Base-by-base conservation (phyloP, 2,888 invertebrate genomes). In the Aspidiotus destructor region DNA sequence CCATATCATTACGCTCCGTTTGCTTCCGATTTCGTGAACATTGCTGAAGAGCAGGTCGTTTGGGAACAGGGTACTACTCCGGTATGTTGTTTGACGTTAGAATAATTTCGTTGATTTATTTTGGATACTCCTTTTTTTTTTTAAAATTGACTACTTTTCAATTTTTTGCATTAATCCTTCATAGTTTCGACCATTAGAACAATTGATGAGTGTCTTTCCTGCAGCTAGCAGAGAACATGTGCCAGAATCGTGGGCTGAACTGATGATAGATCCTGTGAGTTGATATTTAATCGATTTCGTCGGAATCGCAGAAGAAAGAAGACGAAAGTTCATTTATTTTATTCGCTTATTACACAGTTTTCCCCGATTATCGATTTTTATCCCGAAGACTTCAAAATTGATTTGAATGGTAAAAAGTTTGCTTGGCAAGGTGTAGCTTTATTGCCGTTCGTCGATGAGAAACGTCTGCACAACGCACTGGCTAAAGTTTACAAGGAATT, bases 1-100 rank as follows among this genome's bases (percentile, higher is more conserved):
- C 99, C 99, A 0, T 99, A 95, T 79, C 99, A 99, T 80, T 99
- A 99, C 81, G 98, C 99, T 16, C 99, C 99, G 8, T 99, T 99
- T 80, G 99, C 99, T 6, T 97, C 97, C 0, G 99, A 99, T 81
- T 99, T 99, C 80, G 84, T 92, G 70, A 91, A 95, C 77, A 88
- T 99, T 69, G 85, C 85, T 68, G 89, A 90, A 1, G 80, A 95
- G 1, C 87, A 89, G 60, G 90, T 91, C 1, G 85, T 86, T 76
- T 99, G 99, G 78, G 91, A 92, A 76, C 86, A 82, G 75, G 87
- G 86, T 67, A 96, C 97, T 0, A 81, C 84, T 76, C 99, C 99
- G 71, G 92, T 92, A 79, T 83, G 84, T 78, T 58, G 42, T 55
- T 55, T 53, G 44, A 10, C n/a, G 9, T 28, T 67, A 55, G 17